A percentile compares a stretch with the other conserved stretches of the same genome.
phyloP scores from a whole-genome alignment of 2,797 vertebrate genomes.

The Propithecus deckenii region DNA sequence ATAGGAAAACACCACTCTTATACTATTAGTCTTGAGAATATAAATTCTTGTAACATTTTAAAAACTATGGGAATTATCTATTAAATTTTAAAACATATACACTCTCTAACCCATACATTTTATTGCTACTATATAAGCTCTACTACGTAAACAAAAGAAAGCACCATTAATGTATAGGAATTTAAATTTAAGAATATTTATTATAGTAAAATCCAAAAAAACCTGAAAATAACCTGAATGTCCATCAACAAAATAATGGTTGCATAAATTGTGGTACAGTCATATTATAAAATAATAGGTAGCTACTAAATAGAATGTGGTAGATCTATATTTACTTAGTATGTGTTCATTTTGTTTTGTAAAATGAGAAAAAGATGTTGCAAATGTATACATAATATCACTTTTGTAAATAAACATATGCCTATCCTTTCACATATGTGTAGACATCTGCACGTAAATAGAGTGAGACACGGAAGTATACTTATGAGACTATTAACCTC shows the following conservation, averaged over 20 bases:
- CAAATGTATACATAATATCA: background rate
- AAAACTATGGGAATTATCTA: background rate
- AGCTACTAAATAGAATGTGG: background rate
- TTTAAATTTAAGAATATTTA: background rate
- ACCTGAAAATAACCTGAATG: constrained; percentile 2
- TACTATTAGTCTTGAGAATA: background rate
- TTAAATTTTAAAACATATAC: constrained; percentile 11
- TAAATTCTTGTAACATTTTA: background rate
- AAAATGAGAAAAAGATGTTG: background rate
- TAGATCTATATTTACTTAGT: background rate
- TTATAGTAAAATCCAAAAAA: background rate
- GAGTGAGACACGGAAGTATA: background rate
- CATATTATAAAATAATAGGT: background rate
- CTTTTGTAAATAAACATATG: background rate
- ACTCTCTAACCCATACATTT: background rate
- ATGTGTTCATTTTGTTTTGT: background rate
- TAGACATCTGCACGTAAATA: background rate
- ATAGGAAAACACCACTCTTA: background rate
- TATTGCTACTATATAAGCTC: background rate
- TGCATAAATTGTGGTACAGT: background rate
- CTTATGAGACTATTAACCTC: background rate
- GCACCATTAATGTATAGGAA: background rate
- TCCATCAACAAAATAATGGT: background rate
- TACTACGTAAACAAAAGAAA: constrained; percentile 2
- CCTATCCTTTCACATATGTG: background rate